These are phyloP conservation scores for Beroe forskalii DNA, from an alignment of 37 sponge, comb jelly and placozoan species.

Conservation along the genomic window DNA sequence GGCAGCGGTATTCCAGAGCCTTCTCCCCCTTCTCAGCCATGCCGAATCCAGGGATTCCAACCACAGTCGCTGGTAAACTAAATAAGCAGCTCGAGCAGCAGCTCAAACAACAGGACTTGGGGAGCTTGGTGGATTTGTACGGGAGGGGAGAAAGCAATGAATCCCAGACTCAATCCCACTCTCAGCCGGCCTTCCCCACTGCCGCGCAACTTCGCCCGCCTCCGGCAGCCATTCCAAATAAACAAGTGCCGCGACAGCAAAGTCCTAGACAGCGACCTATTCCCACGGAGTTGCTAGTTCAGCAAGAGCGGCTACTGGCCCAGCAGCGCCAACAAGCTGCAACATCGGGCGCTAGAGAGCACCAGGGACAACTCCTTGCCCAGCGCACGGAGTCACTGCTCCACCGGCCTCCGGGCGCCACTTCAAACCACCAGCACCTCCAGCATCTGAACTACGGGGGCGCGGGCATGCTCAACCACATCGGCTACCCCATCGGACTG, in stretches of 20 bases:
- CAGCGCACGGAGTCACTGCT: constrained; percentile 38
- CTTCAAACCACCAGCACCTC: constrained; percentile 52
- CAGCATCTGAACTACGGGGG: constrained; percentile 40
- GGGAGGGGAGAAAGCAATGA: constrained; percentile 14
- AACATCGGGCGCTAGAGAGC: neutral
- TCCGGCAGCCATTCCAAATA: neutral
- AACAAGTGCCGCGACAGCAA: neutral
- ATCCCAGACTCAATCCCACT: neutral
- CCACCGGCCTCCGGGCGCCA: constrained; percentile 5
- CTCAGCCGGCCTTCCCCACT: constrained; percentile 59
- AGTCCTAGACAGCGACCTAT: neutral
- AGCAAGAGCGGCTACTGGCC: constrained; percentile 24
- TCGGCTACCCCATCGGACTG: constrained; percentile 57
- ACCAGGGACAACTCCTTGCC: neutral
- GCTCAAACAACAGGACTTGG: constrained; percentile 25
- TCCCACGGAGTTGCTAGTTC: constrained; percentile 1
- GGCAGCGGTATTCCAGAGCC: constrained; percentile 56
- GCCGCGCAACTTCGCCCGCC: constrained; percentile 4
- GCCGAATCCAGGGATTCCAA: constrained; percentile 4
- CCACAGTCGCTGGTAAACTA: constrained; percentile 41
- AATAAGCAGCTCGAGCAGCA: constrained; percentile 44
- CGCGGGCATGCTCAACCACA: constrained; percentile 37
- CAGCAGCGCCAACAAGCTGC: constrained; percentile 33
- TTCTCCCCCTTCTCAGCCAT: constrained; percentile 46
- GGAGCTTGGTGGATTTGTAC: constrained; percentile 17